Conservation (phyloP, 2,113 vertebrate genomes). For the Craseonycteris thonglongyai region DNA sequence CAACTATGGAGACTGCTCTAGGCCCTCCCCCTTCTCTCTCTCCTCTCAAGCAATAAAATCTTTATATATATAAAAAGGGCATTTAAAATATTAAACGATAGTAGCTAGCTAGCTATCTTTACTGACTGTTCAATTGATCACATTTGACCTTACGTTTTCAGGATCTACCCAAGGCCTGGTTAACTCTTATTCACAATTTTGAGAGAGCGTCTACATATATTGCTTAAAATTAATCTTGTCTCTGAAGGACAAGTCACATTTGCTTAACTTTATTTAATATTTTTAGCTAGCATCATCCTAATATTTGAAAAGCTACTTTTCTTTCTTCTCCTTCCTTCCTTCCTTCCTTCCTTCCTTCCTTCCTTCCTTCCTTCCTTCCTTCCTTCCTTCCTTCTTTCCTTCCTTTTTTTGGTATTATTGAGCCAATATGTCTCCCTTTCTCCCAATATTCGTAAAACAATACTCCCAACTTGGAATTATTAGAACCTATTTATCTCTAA, state of each 20-base stretch:
- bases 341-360: rapidly evolving
- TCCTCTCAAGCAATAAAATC: too few relatives aligned
- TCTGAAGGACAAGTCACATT: not conserved
- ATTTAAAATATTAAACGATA: too few relatives aligned
- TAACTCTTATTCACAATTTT: not conserved
- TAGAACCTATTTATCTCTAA: not conserved
- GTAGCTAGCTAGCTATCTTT: not conserved
- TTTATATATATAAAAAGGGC: too few relatives aligned
- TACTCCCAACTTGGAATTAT: not conserved
- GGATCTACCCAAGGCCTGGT: not conserved
- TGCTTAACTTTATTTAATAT: not conserved
- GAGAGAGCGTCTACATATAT: not conserved
- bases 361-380: rapidly evolving
- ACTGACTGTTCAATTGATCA: too few relatives aligned
- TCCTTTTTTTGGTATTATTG: not conserved
- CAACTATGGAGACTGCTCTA: too few relatives aligned
- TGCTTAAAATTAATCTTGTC: not conserved
- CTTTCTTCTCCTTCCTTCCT: rapidly evolving
- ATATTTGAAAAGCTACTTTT: not conserved
- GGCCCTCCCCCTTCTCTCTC: too few relatives aligned
- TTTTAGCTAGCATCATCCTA: not conserved
- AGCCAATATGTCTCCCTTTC: not conserved
- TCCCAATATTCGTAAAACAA: not conserved
- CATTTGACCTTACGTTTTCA: not conserved
- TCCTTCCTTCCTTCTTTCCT: not conserved